Base-by-base conservation (phyloP, 1,140 invertebrate species). In the Listronotus bonariensis region DNA sequence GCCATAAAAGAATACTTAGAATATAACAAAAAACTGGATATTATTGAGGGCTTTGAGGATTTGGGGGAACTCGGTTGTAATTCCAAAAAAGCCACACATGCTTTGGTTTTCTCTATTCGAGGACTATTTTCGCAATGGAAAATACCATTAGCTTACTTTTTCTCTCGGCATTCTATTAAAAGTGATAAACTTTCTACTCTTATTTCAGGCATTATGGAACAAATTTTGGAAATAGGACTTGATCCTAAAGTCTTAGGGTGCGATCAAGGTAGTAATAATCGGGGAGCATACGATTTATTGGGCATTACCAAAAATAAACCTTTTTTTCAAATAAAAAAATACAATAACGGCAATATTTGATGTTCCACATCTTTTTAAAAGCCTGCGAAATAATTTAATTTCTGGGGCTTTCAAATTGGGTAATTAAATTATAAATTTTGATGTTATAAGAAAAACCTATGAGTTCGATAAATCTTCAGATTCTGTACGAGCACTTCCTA, bases 1-100 rank as follows among this genome's bases (percentile, higher is more conserved):
- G n/a, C 31, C 10, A 59, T 70, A n/a, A 70, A 68, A 45, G 15
- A 68, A 54, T 38, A n/a, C 32, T 40, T 64, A 20, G 60, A 68
- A 43, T 68, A 64, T 51, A 52, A 43, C 10, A 42, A 43, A 31
- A 49, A 26, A 43, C 32, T 56, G 10, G 65, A 68, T 38, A 9
- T 68, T n/a, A 68, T 70, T 55, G 65, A 68, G 52, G 66, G 65
- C 6, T 68, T 61, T 55, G 65, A 68, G 51, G 59, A 70, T 56
- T 57, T 68, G 14, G 68, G 68, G 11, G 6, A 8, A 11, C 52
- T 67, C 17, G 53, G 64, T n/a, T 20, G 64, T 34, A 45, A 12
- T 11, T 34, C 38, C 15, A 54, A 51, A 11, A 11, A 36, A 20
- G 64, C 40, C 7, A 69, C 40, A 9, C 17, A 69, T 42, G 65